Conservation (phyloP, 2,797 vertebrate genomes). For the Eremophila alpestris region DNA sequence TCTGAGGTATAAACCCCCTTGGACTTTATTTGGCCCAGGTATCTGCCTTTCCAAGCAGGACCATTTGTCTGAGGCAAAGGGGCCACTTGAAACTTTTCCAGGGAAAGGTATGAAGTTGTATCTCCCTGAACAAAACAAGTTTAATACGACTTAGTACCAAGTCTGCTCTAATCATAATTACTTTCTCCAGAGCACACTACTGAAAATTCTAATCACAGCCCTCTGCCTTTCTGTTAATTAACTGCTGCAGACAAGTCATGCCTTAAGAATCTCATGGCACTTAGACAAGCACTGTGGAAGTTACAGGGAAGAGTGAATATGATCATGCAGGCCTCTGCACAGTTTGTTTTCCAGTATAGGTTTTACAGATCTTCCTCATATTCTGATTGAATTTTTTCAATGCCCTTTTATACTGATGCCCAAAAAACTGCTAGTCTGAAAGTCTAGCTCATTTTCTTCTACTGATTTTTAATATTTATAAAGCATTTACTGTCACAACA, state of each 20-base stretch:
- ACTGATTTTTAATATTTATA: neutral
- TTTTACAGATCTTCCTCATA: neutral
- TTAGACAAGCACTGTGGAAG: neutral
- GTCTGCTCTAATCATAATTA: slow-evolving; percentile 48
- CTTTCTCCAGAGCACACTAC: neutral
- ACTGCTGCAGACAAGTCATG: neutral
- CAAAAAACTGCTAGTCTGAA: neutral
- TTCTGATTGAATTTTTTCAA: neutral
- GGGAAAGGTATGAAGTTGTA: neutral
- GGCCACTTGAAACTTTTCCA: neutral
- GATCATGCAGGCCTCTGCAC: neutral
- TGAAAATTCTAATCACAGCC: slow-evolving; percentile 28
- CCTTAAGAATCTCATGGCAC: neutral
- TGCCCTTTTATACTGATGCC: neutral
- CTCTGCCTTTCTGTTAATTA: slow-evolving; percentile 39
- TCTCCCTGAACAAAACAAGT: slow-evolving; percentile 39
- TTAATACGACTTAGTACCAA: slow-evolving; percentile 23
- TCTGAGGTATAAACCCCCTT: neutral
- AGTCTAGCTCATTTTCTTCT: neutral
- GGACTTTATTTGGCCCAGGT: neutral
- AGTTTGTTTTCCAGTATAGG: neutral
- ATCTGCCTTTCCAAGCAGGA: neutral
- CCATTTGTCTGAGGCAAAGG: neutral
- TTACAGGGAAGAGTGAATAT: neutral
- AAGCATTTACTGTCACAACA: neutral